Base-by-base conservation (phyloP, 2,113 vertebrate species). In the Xiphophorus hellerii region DNA sequence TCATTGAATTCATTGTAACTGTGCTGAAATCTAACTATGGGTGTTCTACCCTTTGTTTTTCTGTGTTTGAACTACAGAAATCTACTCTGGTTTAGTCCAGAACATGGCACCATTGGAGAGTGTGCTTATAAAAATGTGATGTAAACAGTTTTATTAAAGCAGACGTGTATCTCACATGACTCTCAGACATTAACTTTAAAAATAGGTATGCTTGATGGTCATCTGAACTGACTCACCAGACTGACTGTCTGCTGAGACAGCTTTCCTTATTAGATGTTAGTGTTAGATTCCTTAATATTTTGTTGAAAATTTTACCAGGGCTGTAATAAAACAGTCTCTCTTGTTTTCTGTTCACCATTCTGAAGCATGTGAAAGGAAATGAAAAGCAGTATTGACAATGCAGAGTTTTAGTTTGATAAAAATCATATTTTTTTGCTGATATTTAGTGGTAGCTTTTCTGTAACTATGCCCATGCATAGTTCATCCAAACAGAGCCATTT, bases 221-320 rank as follows among this genome's bases (percentile, higher is more conserved):
- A n/a, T 15, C 30, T 63, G 51, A 58, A n/a, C 6, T 80, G 74
- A 80, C 71, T 84, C 73, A 74, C 28, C 37, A 22, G 37, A 54
- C 71, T 54, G n/a, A 35, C 62, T 33, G 66, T 8, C 67, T 61
- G 33, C 31, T 74, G 10, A 6, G 28, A 15, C 17, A 4, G 14
- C 61, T 5, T 31, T 31, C 6, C 62, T 63, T 15, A 54, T 54
- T 17, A 22, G 48, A 22, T 54, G 48, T 54, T 63, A 5, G 14
- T 28, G 28, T 28, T 28, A n/a, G n/a, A 28, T 61, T 27, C 27
- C 14, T 42, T 15, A 42, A 42, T 42, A 42, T 15, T 42, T 61
- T 13, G 10, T 28, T 28, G 60, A 61, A 61, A 3, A 60, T 13
- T 61, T 61, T 29, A 61, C 11, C 8, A 28, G 29, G n/a, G 28